These are phyloP conservation scores for Yoshiicerus persimilis DNA, from an alignment of 1,140 invertebrate genomes.

Conservation along the genomic window DNA sequence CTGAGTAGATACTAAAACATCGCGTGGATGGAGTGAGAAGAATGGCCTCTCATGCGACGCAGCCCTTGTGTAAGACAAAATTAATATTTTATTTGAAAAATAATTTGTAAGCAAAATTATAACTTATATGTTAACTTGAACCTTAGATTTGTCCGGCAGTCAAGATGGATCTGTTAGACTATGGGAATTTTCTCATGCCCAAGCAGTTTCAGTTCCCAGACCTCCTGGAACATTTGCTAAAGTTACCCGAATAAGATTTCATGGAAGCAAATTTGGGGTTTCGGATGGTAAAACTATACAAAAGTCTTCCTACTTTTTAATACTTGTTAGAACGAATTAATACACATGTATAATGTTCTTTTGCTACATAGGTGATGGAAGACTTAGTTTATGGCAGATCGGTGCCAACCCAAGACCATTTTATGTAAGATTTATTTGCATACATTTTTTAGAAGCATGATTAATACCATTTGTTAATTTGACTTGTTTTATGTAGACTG, in stretches of 20 bases:
- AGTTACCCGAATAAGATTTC: constrained; percentile 92
- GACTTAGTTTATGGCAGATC: constrained; percentile 85
- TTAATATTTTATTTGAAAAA: background rate
- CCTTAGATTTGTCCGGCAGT: constrained; percentile 86
- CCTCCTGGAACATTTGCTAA: constrained; percentile 90
- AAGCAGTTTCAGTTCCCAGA: constrained; percentile 83
- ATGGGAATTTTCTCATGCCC: constrained; percentile 96
- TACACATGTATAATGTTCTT: background rate
- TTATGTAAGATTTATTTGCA: constrained; percentile 74
- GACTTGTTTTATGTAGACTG: constrained; percentile 66
- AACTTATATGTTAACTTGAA: background rate
- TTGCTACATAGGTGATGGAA: constrained; percentile 65
- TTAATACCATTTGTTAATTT: background rate
- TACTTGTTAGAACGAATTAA: background rate
- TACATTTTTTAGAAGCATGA: no score
- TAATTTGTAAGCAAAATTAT: background rate
- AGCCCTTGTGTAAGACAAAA: constrained; percentile 84
- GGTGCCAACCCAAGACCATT: constrained; percentile 84
- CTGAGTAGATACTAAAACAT: constrained; percentile 59
- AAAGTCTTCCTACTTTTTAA: constrained; percentile 26
- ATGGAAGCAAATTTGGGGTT: constrained; percentile 98
- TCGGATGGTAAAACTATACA: constrained; percentile 66
- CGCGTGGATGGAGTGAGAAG: constrained; percentile 87
- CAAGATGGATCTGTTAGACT: constrained; percentile 96
- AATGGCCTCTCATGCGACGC: constrained; percentile 89